Evolutionary conservation across 2,797 vertebrate genomes (phyloP), one percentile per base, ranked within the genome.

Genomic region (Allobates femoralis): DNA sequence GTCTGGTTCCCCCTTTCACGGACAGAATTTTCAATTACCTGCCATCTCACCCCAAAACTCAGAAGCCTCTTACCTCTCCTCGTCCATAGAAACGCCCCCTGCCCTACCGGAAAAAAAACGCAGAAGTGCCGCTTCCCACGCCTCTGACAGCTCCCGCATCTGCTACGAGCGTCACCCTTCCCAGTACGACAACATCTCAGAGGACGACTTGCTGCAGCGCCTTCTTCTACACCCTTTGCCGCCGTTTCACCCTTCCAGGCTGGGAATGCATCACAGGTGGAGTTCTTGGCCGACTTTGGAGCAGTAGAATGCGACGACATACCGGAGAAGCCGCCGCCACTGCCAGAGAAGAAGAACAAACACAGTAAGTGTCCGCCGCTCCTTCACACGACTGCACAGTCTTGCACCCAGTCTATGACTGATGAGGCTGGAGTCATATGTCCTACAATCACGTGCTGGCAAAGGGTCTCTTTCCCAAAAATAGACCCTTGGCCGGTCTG

Each of bases 311-410:
- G 92, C 0, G 87, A 90, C 0, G 93, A 94, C 16, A 93, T 96
- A 89, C 93, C 96, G 0, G 93, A 95, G 89, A 98, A 96, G 89
- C 98, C 98, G 0, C 98, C 98, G 0, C 98, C 98, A 1, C 94
- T 99, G 10, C 98, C 98, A 0, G 98, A 99, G 90, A 99, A 99
- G 95, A 99, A 98, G 90, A 97, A 95, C 94, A 97, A 95, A 91
- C 95, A 98, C 94, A 99, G 98, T 99, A 95, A 97, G 98, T 93
- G 21, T 2, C 19, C 2, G 37, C 21, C 5, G 34, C 83, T 66
- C 26, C 86, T 12, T 66, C 46, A 62, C 32, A 26, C 14, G 28
- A 34, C 58, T 46, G 56, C 23, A n/a, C 5, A 10, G 32, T 7
- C 21, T n/a, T 8, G 2, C 23, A n/a, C n/a, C n/a, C n/a, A n/a